Conservation (phyloP, 1,140 invertebrate species). For the Tetraneura akinire region DNA sequence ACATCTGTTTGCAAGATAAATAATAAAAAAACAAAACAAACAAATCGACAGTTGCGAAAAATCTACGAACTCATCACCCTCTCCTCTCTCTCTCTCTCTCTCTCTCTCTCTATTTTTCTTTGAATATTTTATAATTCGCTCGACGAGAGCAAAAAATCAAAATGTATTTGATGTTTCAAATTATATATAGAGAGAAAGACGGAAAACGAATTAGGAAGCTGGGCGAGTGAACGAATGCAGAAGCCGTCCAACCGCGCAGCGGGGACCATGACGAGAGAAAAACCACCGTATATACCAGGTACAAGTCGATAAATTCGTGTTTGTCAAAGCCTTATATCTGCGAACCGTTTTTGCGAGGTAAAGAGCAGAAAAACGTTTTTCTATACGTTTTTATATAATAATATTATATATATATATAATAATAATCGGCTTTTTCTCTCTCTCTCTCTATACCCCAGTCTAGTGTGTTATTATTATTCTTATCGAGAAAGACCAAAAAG, state of each 20-base stretch:
- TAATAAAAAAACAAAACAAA: constrained; percentile 8
- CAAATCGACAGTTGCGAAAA: background rate
- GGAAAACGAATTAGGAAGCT: background rate
- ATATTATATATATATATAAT: background rate
- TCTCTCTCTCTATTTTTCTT: background rate
- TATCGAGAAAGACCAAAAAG: background rate
- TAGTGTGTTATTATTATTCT: background rate
- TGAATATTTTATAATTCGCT: constrained; percentile 19
- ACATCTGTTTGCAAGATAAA: constrained; percentile 8
- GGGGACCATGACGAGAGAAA: background rate
- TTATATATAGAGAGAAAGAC: no score
- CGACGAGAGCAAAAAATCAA: background rate
- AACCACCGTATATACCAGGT: no score
- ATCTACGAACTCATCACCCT: background rate
- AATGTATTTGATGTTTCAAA: background rate
- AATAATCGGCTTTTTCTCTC: background rate
- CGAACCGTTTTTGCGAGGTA: no score
- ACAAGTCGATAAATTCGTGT: constrained; percentile 24
- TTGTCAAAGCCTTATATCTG: background rate
- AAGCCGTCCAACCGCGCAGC: background rate
- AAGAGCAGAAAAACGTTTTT: no score
- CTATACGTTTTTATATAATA: background rate
- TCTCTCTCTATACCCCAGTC: no score
- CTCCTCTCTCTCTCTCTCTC: no score
- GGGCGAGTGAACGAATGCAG: no score